Evolutionary conservation across 2,888 invertebrate species (phyloP).

Genomic region (Trichopria drosophilae): DNA sequence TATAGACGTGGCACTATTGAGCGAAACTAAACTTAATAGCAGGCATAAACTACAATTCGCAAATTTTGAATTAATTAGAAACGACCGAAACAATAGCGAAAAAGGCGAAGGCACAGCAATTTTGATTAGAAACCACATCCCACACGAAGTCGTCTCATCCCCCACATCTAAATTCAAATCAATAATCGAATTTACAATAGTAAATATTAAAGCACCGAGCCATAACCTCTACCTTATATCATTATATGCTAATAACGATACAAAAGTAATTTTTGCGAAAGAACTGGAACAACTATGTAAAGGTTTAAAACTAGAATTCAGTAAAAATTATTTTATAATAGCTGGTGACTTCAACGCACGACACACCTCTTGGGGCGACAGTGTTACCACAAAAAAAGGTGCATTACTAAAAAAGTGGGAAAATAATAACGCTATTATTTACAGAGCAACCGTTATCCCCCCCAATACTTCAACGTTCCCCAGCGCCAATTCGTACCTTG

Average conservation of each 20-base stretch:
- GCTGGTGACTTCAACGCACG: constrained; percentile 26
- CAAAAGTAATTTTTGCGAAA: neutral
- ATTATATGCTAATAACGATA: constrained; percentile 17
- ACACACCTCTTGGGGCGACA: constrained; percentile 8
- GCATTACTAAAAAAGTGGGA: constrained; percentile 5
- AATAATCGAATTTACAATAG: constrained; percentile 24
- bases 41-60: constrained; percentile 23
- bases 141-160: too few species aligned
- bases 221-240: constrained; percentile 13
- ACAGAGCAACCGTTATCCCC: too few species aligned
- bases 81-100: constrained; percentile 17
- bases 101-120: constrained; percentile 32
- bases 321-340: constrained; percentile 19
- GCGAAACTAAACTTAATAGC: constrained; percentile 32
- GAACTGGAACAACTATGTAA: constrained; percentile 12
- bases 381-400: neutral
- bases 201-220: constrained; percentile 11
- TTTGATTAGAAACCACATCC: constrained; percentile 17
- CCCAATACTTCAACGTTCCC: too few species aligned
- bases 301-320: constrained; percentile 3
- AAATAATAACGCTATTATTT: neutral
- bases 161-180: too few species aligned
- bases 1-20: constrained; percentile 23
- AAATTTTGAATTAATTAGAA: constrained; percentile 27
- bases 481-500: neutral